A percentile compares a stretch with the other conserved stretches of the same genome.
phyloP scores from a whole-genome alignment of 1,140 invertebrate species.

The Archivesica marissinica region DNA sequence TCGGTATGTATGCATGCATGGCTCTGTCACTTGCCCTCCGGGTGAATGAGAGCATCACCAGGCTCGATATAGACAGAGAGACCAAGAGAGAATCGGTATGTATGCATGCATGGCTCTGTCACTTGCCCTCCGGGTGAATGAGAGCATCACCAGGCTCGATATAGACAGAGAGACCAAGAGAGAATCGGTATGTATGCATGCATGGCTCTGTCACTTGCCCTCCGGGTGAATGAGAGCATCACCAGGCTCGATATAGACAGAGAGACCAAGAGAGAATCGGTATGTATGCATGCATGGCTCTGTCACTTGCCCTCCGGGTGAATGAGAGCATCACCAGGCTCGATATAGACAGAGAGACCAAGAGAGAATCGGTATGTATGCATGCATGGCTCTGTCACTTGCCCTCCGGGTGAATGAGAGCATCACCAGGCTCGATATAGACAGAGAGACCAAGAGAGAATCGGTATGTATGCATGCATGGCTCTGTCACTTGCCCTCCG shows the following conservation, averaged over 20 bases:
- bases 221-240: conserved; percentile 90
- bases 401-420: conserved; percentile 90
- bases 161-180: conserved; percentile 89
- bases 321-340: conserved; percentile 90
- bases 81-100: conserved; percentile 86
- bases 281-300: conserved; percentile 87
- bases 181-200: conserved; percentile 85
- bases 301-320: conserved; percentile 89
- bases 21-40: conserved; percentile 90
- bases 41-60: conserved; percentile 89
- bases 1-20: conserved; percentile 86
- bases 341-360: conserved; percentile 91
- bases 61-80: conserved; percentile 92
- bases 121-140: conserved; percentile 90
- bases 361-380: conserved; percentile 85
- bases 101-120: conserved; percentile 88
- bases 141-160: conserved; percentile 90
- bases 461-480: conserved; percentile 86
- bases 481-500: conserved; percentile 90
- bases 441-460: conserved; percentile 88
- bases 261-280: conserved; percentile 86
- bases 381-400: conserved; percentile 89
- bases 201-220: conserved; percentile 89
- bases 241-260: conserved; percentile 93
- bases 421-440: conserved; percentile 91